Percentiles rank a stretch among this genome's conserved stretches.
Conservation (phyloP, 2,888 invertebrate species). For the Anorthoa munda region DNA sequence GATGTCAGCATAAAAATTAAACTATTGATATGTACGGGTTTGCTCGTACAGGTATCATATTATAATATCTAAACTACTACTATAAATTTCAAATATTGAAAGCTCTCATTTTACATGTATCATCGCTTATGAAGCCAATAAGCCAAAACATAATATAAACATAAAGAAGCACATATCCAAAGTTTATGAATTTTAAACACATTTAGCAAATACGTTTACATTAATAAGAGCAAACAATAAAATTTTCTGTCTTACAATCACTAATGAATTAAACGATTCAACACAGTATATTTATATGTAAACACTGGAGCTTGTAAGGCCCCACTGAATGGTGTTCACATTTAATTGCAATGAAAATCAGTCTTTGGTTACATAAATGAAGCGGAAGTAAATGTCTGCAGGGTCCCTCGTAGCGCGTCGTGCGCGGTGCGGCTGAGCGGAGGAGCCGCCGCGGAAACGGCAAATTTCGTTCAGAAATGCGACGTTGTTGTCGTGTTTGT, state of each 20-base stretch:
- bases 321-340: slow-evolving; percentile 59
- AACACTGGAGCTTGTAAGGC: slow-evolving; percentile 33
- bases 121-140: not conserved
- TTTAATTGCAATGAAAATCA: slow-evolving; percentile 70
- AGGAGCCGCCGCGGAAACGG: slow-evolving; percentile 70
- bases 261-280: slow-evolving; percentile 39
- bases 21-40: too few relatives aligned
- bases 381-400: slow-evolving; percentile 65
- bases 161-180: not conserved
- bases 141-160: too few relatives aligned
- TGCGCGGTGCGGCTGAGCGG: slow-evolving; percentile 52
- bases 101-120: too few relatives aligned
- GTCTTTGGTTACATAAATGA: slow-evolving; percentile 68
- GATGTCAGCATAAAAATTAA: too few relatives aligned
- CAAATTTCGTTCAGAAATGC: slow-evolving; percentile 78
- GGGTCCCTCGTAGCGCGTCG: slow-evolving; percentile 44
- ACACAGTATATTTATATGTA: slow-evolving; percentile 34
- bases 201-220: not conserved
- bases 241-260: slow-evolving; percentile 17
- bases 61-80: not conserved
- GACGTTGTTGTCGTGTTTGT: slow-evolving; percentile 82
- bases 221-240: slow-evolving; percentile 5
- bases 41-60: too few relatives aligned
- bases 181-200: not conserved
- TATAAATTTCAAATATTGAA: too few relatives aligned